Conservation (phyloP, 2,888 invertebrate species). For the Latrodectus elegans region DNA sequence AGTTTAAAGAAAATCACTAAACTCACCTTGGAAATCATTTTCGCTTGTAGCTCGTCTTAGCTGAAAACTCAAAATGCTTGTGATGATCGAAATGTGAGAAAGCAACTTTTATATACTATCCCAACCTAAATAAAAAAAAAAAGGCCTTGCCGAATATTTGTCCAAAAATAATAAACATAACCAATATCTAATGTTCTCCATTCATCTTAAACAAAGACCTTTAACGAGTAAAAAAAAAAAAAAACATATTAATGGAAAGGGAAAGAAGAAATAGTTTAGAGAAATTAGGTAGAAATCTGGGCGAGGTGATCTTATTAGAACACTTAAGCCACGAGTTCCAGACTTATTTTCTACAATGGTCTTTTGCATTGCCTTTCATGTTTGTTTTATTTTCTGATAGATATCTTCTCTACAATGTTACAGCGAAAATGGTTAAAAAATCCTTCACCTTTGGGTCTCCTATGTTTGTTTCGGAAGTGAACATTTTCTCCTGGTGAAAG, state of each 20-base stretch:
- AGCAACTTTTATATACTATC: slow-evolving; percentile 31
- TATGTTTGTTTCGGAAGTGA: no score
- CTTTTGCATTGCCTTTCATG: not conserved
- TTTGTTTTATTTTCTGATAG: slow-evolving; percentile 24
- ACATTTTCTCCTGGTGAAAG: no score
- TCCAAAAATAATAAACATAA: slow-evolving; percentile 14
- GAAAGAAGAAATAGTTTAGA: not conserved
- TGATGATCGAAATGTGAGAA: slow-evolving; percentile 1
- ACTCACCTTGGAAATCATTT: slow-evolving; percentile 58
- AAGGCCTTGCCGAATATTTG: slow-evolving; percentile 48
- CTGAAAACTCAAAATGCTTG: slow-evolving; percentile 3
- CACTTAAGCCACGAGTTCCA: slow-evolving; percentile 10
- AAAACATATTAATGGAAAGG: slow-evolving; percentile 10
- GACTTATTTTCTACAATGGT: slow-evolving; percentile 16
- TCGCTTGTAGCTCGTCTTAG: not conserved
- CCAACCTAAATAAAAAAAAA: slow-evolving; percentile 12
- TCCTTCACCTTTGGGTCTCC: slow-evolving; percentile 39
- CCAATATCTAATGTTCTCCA: slow-evolving; percentile 32
- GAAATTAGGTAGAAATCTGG: slow-evolving; percentile 52
- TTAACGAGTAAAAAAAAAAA: not conserved
- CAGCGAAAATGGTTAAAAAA: slow-evolving; percentile 35
- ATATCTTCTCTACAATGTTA: slow-evolving; percentile 42
- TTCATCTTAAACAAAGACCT: slow-evolving; percentile 49
- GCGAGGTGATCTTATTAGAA: slow-evolving; percentile 32
- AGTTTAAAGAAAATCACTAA: not conserved